Evolutionary conservation across 1,140 invertebrate species (phyloP), one percentile per base, ranked within the genome.

Genomic region (Meloidogyne floridensis): DNA sequence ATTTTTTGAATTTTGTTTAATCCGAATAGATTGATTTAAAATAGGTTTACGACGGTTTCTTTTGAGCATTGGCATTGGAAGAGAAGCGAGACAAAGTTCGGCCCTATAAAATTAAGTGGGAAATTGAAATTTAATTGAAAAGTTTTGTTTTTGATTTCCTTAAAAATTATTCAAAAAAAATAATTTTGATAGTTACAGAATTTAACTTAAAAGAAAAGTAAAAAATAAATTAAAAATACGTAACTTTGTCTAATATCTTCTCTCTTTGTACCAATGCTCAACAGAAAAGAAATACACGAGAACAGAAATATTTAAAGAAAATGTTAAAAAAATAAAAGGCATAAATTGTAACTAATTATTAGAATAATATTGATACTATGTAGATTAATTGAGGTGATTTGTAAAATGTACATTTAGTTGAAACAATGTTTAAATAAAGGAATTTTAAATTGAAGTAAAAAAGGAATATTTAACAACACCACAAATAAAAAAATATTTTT

Each of bases 61-160:
- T 59, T 79, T 47, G 20, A 72, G 77, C 65, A 79, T 70, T 47
- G 77, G 56, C 10, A 69, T 43, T 69, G 5, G 11, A 69, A 71
- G 65, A 69, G 77, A 10, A 65, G 77, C 10, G 51, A 79, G 77
- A 79, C 54, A 79, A 65, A 79, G 77, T 54, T 79, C 77, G 2
- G 65, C 20, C n/a, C 77, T 79, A 47, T 8, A 72, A 9, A 54
- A 54, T 47, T n/a, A 5, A 20, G 2, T 47, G 11, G 72, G 11
- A 71, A n/a, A n/a, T n/a, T n/a, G n/a, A n/a, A n/a, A n/a, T n/a
- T 77, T 77, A 53, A 65, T 77, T 75, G 73, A 54, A 20, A 47
- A 47, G 6, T 47, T 3, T 47, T 47, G n/a, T n/a, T n/a, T n/a
- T n/a, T n/a, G n/a, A n/a, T n/a, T n/a, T n/a, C n/a, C n/a, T n/a